These are phyloP conservation scores for Telmatochromis brachygnathus DNA, from an alignment of 2,113 vertebrate species.

Conservation along the genomic window DNA sequence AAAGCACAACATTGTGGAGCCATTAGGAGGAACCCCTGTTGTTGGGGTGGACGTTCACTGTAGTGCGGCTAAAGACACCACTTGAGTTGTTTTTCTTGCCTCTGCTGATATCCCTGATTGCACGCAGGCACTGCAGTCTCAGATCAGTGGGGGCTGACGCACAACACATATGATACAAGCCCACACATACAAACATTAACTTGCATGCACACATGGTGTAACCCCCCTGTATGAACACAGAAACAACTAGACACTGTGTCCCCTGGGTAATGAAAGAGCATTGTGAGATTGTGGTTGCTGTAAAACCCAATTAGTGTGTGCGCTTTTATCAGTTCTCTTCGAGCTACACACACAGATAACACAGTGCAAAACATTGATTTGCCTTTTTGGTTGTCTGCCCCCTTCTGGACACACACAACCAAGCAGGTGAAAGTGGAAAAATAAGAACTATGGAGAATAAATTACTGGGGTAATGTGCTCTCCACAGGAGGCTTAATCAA, in stretches of 20 bases:
- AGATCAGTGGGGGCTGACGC: slow-evolving; percentile 6
- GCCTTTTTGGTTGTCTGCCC: slow-evolving; percentile 18
- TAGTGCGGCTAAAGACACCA: neutral
- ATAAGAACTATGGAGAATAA: neutral
- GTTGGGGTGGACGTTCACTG: neutral
- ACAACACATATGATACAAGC: neutral
- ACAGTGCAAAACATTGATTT: neutral
- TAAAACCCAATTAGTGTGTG: slow-evolving; percentile 71
- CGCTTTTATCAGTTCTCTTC: slow-evolving; percentile 47
- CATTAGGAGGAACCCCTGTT: slow-evolving; percentile 9
- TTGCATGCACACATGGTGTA: neutral
- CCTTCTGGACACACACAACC: slow-evolving; percentile 47
- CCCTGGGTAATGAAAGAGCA: slow-evolving; percentile 66
- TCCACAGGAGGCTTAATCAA: slow-evolving; percentile 1
- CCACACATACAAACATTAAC: neutral
- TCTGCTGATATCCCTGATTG: slow-evolving; percentile 14
- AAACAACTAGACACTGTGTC: slow-evolving; percentile 43
- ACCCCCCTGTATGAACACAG: slow-evolving; percentile 27
- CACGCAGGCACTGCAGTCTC: neutral
- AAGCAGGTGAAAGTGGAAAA: neutral
- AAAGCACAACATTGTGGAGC: slow-evolving; percentile 19
- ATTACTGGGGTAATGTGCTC: slow-evolving; percentile 10
- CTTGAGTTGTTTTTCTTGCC: slow-evolving; percentile 11
- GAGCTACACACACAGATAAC: slow-evolving; percentile 43
- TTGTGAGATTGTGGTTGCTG: slow-evolving; percentile 52